Evolutionary conservation across 2,113 vertebrate genomes (phyloP).

Genomic region (Carassius auratus): DNA sequence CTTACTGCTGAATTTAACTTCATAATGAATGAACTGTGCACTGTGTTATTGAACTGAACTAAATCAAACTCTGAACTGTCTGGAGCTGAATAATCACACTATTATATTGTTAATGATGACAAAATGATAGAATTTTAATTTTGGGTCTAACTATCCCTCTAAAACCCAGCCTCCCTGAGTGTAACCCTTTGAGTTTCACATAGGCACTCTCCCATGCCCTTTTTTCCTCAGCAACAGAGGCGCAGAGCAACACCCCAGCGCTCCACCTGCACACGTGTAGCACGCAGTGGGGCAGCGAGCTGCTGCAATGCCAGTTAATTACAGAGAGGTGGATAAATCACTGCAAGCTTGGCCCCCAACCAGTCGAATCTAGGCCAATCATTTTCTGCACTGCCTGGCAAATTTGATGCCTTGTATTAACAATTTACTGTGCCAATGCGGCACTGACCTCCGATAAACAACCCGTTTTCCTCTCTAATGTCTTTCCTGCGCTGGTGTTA

Average conservation of each 20-base stretch:
- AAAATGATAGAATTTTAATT: neutral
- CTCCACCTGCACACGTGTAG: slow-evolving; percentile 50
- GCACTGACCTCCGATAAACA: slow-evolving; percentile 48
- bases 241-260: neutral
- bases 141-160: neutral
- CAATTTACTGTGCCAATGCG: slow-evolving; percentile 33
- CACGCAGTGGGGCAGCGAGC: slow-evolving; percentile 40
- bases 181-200: neutral
- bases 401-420: slow-evolving; percentile 43
- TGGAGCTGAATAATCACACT: no score
- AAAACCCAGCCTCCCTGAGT: neutral
- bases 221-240: neutral
- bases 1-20: no score
- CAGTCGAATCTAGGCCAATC: slow-evolving; percentile 51
- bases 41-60: no score
- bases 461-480: slow-evolving; percentile 36
- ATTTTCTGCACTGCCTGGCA: slow-evolving; percentile 41
- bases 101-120: no score
- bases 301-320: slow-evolving; percentile 49
- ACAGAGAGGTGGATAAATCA: slow-evolving; percentile 39
- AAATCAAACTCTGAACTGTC: no score
- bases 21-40: no score
- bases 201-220: neutral
- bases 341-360: slow-evolving; percentile 35
- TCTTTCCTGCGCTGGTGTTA: slow-evolving; percentile 26